phyloP scores from a whole-genome alignment of 2,113 vertebrate genomes.

The Ophthalmolycus amberensis region DNA sequence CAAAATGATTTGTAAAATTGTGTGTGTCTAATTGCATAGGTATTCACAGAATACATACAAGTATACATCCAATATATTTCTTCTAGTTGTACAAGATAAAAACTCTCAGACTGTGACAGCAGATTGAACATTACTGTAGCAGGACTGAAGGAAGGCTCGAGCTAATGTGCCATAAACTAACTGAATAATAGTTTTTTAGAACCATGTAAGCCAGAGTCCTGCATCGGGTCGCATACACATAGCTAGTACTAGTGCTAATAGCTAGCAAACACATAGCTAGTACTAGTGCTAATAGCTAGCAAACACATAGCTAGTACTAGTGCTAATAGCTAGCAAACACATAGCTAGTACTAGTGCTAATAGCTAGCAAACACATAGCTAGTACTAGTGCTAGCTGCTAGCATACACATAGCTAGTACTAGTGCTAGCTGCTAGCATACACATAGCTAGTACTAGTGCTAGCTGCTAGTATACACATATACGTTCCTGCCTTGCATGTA shows the following conservation, averaged over 20 bases:
- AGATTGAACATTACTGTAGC: neutral
- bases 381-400: too few relatives aligned
- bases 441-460: too few relatives aligned
- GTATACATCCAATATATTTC: conserved; percentile 16
- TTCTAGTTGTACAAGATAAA: conserved; percentile 32
- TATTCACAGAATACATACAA: conserved; percentile 82
- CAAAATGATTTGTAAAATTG: conserved; percentile 23
- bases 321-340: too few relatives aligned
- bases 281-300: too few relatives aligned
- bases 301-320: too few relatives aligned
- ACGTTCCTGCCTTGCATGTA: neutral
- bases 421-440: too few relatives aligned
- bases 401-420: too few relatives aligned
- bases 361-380: too few relatives aligned
- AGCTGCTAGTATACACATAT: too few relatives aligned
- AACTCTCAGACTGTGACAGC: neutral
- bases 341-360: too few relatives aligned
- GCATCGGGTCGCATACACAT: neutral
- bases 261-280: too few relatives aligned
- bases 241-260: too few relatives aligned
- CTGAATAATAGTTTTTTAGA: neutral
- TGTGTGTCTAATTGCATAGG: conserved; percentile 59
- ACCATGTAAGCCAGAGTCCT: neutral
- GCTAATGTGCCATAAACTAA: conserved; percentile 2
- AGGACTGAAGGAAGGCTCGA: conserved; percentile 1